Percentiles rank a stretch among this genome's conserved stretches.
These are phyloP conservation scores for Daktulosphaira vitifoliae DNA, from an alignment of 1,140 invertebrate genomes.

Conservation along the genomic window DNA sequence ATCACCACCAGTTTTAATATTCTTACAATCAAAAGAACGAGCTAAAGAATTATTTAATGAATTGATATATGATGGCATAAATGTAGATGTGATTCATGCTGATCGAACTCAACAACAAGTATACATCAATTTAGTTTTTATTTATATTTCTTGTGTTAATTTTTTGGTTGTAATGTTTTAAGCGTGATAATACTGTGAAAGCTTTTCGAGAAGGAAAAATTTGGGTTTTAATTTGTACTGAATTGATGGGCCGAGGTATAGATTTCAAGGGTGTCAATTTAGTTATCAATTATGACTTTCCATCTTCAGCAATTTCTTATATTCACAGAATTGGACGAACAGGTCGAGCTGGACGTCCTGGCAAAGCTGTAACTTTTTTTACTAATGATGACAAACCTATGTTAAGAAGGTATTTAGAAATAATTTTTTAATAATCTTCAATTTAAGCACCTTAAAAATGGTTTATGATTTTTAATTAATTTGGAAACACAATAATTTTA, in stretches of 20 bases:
- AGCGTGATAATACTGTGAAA: conserved; percentile 81
- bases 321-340: conserved; percentile 90
- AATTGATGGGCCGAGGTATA: conserved; percentile 92
- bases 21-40: conserved; percentile 83
- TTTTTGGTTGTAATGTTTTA: conserved; percentile 40
- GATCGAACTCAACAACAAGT: conserved; percentile 81
- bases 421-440: neutral
- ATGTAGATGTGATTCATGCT: conserved; percentile 89
- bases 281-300: conserved; percentile 97
- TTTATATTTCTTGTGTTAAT: neutral
- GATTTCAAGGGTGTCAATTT: conserved; percentile 96
- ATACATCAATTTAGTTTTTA: conserved; percentile 16
- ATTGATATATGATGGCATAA: conserved; percentile 84
- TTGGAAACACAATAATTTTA: too few species aligned
- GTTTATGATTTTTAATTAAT: conserved; percentile 9
- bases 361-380: conserved; percentile 89
- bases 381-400: conserved; percentile 76
- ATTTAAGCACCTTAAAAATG: neutral
- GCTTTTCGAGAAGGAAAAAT: conserved; percentile 85
- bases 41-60: conserved; percentile 88
- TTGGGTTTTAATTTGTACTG: conserved; percentile 95
- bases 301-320: conserved; percentile 81
- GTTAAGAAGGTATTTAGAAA: conserved; percentile 67
- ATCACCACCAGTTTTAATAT: conserved; percentile 81
- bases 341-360: conserved; percentile 80